Percentiles rank a stretch among this genome's conserved stretches.
Conservation (phyloP, 2,797 vertebrate genomes). For the Hypotaenidia okinawae region DNA sequence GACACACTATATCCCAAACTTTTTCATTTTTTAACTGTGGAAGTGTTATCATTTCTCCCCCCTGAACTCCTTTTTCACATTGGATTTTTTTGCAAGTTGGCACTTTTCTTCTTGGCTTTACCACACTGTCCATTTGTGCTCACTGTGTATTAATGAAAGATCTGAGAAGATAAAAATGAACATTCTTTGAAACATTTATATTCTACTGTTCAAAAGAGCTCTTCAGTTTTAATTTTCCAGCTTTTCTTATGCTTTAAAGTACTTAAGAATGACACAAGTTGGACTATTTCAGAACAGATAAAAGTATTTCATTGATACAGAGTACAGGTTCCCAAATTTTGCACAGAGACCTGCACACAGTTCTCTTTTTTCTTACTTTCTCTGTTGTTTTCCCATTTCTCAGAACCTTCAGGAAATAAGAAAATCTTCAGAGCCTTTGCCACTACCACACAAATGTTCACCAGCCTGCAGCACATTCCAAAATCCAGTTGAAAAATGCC, state of each 20-base stretch:
- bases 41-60: background rate
- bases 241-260: conserved; percentile 2
- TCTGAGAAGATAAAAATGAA: conserved; percentile 6
- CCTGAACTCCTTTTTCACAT: background rate
- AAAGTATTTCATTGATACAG: background rate
- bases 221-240: background rate
- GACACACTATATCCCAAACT: background rate
- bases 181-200: conserved; percentile 16
- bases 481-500: background rate
- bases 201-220: background rate
- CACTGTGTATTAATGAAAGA: conserved; percentile 1
- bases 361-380: background rate
- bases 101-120: conserved; percentile 10
- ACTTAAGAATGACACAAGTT: conserved; percentile 35
- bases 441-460: background rate
- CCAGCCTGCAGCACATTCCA: conserved; percentile 18
- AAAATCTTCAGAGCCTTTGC: background rate
- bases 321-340: background rate
- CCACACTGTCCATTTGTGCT: background rate
- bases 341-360: background rate
- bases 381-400: background rate
- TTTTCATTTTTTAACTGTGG: background rate
- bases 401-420: conserved; percentile 23
- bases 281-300: background rate
- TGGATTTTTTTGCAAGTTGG: conserved; percentile 30